Evolutionary conservation across 2,113 vertebrate genomes (phyloP).

Genomic region (Mormyrus lacerda): DNA sequence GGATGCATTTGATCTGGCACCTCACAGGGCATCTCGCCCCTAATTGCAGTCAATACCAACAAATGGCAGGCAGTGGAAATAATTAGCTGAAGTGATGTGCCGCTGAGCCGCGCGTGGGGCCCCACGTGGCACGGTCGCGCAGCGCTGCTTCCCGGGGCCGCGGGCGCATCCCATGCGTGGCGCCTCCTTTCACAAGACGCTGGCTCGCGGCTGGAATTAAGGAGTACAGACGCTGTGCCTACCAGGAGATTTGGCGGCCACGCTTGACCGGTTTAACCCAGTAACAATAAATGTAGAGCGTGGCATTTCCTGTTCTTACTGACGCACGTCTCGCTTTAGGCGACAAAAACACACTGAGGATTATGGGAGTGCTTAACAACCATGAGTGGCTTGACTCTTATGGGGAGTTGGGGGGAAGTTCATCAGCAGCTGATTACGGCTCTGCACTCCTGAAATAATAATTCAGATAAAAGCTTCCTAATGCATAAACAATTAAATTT

Average conservation of each 20-base stretch:
- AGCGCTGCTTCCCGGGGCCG: not conserved
- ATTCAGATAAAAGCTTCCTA: not conserved
- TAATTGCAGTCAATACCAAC: slow-evolving; percentile 54
- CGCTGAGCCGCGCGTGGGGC: not conserved
- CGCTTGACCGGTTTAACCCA: not conserved
- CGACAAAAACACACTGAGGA: not conserved
- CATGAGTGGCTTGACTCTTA: not conserved
- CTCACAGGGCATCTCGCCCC: slow-evolving; percentile 51
- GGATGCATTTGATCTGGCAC: slow-evolving; percentile 52
- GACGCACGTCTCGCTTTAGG: not conserved
- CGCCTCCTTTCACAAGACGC: not conserved
- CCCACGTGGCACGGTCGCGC: not conserved
- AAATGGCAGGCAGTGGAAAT: slow-evolving; percentile 49
- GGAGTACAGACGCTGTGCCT: not conserved
- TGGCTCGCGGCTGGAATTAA: not conserved
- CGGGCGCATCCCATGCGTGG: not conserved
- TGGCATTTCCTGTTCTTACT: not conserved
- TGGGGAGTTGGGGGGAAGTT: not conserved
- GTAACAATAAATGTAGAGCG: not conserved
- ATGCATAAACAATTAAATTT: not conserved
- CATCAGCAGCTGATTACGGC: not conserved
- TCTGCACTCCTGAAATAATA: not conserved
- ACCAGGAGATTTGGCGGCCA: not conserved
- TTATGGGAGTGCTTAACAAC: not conserved
- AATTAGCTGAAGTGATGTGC: slow-evolving; percentile 17